Evolutionary conservation across 1,140 invertebrate species (phyloP), one percentile per base, ranked within the genome.

Genomic region (Ceratosolen fusciceps): DNA sequence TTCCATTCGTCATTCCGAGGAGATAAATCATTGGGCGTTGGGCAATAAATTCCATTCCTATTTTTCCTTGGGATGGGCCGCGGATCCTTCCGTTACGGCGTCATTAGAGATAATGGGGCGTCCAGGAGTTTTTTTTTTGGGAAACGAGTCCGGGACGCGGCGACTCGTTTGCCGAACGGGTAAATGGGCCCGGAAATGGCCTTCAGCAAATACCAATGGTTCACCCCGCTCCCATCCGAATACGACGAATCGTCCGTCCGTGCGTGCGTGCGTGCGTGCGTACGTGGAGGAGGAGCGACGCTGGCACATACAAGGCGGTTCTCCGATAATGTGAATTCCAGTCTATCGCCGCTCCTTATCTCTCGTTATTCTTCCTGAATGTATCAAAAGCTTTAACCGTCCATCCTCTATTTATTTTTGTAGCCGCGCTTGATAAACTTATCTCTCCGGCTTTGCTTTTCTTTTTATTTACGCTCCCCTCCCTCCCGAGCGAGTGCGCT

Each of bases 101-200:
- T n/a, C n/a, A n/a, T n/a, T n/a, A n/a, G n/a, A n/a, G n/a, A n/a
- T n/a, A n/a, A n/a, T n/a, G n/a, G n/a, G n/a, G n/a, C n/a, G n/a
- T n/a, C n/a, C n/a, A n/a, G n/a, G n/a, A n/a, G n/a, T n/a, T n/a
- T n/a, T n/a, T n/a, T n/a, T n/a, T n/a, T n/a, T n/a, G n/a, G n/a
- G n/a, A n/a, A n/a, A n/a, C n/a, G n/a, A n/a, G n/a, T n/a, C n/a
- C n/a, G n/a, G n/a, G n/a, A n/a, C 58, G 43, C 19, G 43, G 21
- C 0, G 37, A 31, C 12, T 9, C 47, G 39, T 62, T 62, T 74
- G 56, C 29, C 4, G 34, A 43, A 65, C 26, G 62, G 47, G 26
- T 24, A 67, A 58, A 76, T 67, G 75, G 75, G 65, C 70, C 67
- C 60, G 74, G 47, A 67, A 76, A 39, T 19, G 31, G n/a, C 49